A percentile compares a stretch with the other conserved stretches of the same genome.
phyloP scores from a whole-genome alignment of 1,140 invertebrate species.

The Oscheius sp. region DNA sequence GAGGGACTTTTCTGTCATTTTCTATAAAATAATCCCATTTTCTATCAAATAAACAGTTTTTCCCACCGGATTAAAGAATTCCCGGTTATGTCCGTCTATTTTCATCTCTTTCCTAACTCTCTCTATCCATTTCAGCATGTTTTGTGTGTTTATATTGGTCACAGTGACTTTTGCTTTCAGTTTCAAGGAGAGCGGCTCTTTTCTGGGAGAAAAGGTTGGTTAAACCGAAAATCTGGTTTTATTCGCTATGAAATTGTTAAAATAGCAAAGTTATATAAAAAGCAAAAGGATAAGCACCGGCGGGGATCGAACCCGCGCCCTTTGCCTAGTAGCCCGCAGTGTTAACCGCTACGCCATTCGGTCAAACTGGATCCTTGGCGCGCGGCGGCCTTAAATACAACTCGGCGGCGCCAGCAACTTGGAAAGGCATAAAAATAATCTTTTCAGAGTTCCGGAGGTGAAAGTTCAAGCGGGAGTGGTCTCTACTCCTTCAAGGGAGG shows the following conservation, averaged over 20 bases:
- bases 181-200: conserved; percentile 22
- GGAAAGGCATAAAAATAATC: not conserved
- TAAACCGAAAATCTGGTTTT: not conserved
- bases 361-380: too few relatives aligned
- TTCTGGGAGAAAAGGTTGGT: conserved; percentile 16
- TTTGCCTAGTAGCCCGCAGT: too few relatives aligned
- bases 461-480: not conserved
- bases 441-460: not conserved
- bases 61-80: not conserved
- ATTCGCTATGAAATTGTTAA: too few relatives aligned
- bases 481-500: conserved; percentile 19
- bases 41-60: too few relatives aligned
- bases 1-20: not conserved
- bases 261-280: too few relatives aligned
- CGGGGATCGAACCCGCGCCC: too few relatives aligned
- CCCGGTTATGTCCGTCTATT: not conserved
- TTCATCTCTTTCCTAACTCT: not conserved
- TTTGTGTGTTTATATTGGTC: too few relatives aligned
- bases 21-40: conserved; percentile 1
- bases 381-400: not conserved
- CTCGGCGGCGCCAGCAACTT: not conserved
- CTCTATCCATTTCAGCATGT: too few relatives aligned
- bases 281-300: too few relatives aligned
- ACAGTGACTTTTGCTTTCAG: conserved; percentile 12
- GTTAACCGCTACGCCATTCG: too few relatives aligned